Evolutionary conservation across 2,888 invertebrate species (phyloP).

Genomic region (Acronicta leporina): DNA sequence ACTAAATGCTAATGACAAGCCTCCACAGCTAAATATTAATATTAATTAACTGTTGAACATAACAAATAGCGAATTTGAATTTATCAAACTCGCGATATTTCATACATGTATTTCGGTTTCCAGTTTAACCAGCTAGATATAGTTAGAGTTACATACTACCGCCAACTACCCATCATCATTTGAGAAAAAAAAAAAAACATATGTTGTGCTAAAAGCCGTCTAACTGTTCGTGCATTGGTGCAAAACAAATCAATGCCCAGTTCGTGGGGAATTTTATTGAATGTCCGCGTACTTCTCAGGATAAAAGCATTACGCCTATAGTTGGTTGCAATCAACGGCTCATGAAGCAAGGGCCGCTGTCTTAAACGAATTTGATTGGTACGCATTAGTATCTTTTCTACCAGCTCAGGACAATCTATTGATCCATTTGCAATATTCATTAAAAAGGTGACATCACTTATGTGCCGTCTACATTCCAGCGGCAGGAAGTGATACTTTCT

Average conservation of each 20-base stretch:
- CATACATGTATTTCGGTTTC: too few species aligned
- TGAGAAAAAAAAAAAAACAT: too few species aligned
- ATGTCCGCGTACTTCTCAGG: not conserved
- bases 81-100: too few species aligned
- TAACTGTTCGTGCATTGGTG: not conserved
- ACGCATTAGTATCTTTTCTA: not conserved
- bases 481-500: conserved; percentile 2
- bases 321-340: not conserved
- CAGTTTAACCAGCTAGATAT: too few species aligned
- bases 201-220: too few species aligned
- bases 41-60: too few species aligned
- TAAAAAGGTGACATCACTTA: not conserved
- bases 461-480: not conserved
- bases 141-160: too few species aligned
- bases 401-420: not conserved
- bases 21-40: too few species aligned
- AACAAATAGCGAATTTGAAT: too few species aligned
- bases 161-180: too few species aligned
- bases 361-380: not conserved
- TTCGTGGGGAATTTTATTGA: not conserved
- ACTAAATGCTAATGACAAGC: too few species aligned
- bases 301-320: conserved; percentile 1
- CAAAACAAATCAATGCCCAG: not conserved
- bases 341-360: not conserved
- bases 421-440: not conserved